Conservation (phyloP, 2,888 invertebrate genomes). For the Lasioglossum morio region DNA sequence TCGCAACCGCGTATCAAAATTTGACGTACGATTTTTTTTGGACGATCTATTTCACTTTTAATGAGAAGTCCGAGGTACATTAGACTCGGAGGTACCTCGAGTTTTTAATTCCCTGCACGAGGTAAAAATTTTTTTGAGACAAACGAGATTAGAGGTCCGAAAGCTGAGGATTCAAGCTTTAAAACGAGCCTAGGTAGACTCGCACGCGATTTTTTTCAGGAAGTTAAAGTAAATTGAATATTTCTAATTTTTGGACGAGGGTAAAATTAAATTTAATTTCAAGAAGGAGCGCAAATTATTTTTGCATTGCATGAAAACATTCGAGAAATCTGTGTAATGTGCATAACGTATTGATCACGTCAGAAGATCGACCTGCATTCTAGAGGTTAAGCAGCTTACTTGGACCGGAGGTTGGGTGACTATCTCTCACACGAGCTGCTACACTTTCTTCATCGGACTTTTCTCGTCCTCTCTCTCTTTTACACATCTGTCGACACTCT, state of each 20-base stretch:
- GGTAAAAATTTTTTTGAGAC: background rate
- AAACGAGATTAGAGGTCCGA: background rate
- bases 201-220: background rate
- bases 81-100: background rate
- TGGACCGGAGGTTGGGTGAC: background rate
- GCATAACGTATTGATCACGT: background rate
- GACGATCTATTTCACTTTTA: background rate
- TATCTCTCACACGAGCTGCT: background rate
- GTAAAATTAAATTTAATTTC: background rate
- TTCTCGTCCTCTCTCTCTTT: background rate
- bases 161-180: background rate
- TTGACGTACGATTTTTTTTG: background rate
- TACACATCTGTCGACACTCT: background rate
- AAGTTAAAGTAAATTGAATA: background rate
- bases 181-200: background rate
- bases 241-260: background rate
- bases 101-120: background rate
- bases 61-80: background rate
- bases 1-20: background rate
- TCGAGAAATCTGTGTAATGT: background rate
- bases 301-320: background rate
- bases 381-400: background rate
- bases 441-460: background rate
- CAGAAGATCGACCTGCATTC: background rate
- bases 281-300: background rate